phyloP scores from a whole-genome alignment of 2,888 invertebrate species.

The Drosophila lacicola region DNA sequence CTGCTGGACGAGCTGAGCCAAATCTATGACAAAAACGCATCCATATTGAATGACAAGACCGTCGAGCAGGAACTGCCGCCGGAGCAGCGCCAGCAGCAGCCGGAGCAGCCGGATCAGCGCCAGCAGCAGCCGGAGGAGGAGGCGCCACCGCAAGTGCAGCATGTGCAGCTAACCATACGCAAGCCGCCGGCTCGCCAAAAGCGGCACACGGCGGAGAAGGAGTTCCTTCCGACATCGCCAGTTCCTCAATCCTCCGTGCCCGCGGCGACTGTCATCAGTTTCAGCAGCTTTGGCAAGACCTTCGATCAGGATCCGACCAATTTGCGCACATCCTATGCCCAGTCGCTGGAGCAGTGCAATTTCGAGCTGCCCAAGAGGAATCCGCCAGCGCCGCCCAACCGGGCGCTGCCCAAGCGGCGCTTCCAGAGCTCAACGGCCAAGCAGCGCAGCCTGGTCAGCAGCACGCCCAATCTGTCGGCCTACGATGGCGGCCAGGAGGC shows the following conservation, averaged over 20 bases:
- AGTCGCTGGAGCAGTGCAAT: conserved; percentile 84
- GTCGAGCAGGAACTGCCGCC: conserved; percentile 27
- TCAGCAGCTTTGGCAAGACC: conserved; percentile 74
- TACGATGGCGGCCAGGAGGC: conserved; percentile 78
- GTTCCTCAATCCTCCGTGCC: not conserved
- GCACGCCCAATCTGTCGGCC: conserved; percentile 88
- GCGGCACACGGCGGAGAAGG: conserved; percentile 24
- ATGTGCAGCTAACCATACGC: conserved; percentile 80
- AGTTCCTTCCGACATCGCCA: not conserved
- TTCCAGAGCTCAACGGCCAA: conserved; percentile 74
- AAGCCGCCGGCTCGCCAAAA: conserved; percentile 75
- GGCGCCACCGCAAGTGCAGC: conserved; percentile 64
- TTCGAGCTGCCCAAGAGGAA: conserved; percentile 76
- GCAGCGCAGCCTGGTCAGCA: conserved; percentile 84
- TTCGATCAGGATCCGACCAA: conserved; percentile 85
- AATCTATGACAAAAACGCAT: conserved; percentile 87
- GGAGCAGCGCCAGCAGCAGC: conserved; percentile 1
- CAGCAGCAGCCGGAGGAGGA: conserved; percentile 1
- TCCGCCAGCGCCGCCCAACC: conserved; percentile 27
- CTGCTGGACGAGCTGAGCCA: conserved; percentile 85
- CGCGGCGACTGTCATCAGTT: conserved; percentile 45
- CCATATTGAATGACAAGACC: conserved; percentile 86
- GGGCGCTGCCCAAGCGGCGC: conserved; percentile 77
- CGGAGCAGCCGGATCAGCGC: too few relatives aligned
- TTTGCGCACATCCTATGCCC: conserved; percentile 83